phyloP scores from a whole-genome alignment of 2,797 vertebrate genomes.

The Catostomus latipinnis region DNA sequence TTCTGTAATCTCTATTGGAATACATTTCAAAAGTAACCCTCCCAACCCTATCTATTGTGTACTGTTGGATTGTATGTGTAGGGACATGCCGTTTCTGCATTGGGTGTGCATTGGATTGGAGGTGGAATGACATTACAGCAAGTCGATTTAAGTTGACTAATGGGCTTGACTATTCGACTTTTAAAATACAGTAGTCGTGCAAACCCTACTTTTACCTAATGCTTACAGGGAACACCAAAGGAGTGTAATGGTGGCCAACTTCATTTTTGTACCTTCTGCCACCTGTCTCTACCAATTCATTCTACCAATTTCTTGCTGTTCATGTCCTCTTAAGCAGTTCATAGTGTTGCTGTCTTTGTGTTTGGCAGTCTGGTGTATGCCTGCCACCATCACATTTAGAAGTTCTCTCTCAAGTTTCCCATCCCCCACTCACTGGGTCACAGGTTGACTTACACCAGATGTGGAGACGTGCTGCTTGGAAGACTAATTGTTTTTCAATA shows the following conservation, averaged over 20 bases:
- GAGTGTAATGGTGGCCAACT: not conserved
- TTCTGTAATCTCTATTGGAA: too few relatives aligned
- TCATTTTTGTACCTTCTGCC: not conserved
- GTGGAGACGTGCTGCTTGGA: conserved; percentile 81
- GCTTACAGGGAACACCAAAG: not conserved
- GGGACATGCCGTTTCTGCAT: too few relatives aligned
- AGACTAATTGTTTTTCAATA: conserved; percentile 88
- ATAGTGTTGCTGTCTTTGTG: not conserved
- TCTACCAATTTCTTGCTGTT: not conserved
- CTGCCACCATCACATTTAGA: conserved; percentile 85
- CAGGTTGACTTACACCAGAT: conserved; percentile 90
- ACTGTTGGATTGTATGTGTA: too few relatives aligned
- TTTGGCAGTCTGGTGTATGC: conserved; percentile 38
- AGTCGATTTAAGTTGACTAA: too few relatives aligned
- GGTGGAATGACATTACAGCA: too few relatives aligned
- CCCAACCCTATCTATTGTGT: too few relatives aligned
- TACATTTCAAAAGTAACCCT: too few relatives aligned
- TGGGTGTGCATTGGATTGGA: too few relatives aligned
- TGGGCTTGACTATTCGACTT: too few relatives aligned
- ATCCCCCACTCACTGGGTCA: conserved; percentile 29
- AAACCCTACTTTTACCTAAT: not conserved
- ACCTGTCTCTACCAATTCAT: not conserved
- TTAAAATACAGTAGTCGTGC: too few relatives aligned
- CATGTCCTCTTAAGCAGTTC: not conserved
- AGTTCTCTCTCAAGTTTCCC: conserved; percentile 68